Percentiles rank a stretch among this genome's conserved stretches.
These are phyloP conservation scores for pig (Sus scrofa) DNA, from an alignment of 2,113 vertebrate species.

Conservation along the genomic window DNA sequence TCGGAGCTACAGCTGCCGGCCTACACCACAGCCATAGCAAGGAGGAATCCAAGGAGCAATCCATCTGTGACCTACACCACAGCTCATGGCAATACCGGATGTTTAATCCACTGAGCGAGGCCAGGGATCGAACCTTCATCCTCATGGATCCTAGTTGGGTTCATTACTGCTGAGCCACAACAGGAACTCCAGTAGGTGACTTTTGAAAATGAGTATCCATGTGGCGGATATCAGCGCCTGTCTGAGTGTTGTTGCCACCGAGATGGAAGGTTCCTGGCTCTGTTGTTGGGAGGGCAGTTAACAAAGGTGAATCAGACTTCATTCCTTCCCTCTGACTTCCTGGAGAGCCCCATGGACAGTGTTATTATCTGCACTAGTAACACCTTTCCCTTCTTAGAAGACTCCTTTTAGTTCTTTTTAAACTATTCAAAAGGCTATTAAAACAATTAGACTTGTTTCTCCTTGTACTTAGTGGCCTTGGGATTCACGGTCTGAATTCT, in stretches of 20 bases:
- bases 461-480: background rate
- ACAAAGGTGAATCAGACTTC: background rate
- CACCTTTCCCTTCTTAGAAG: background rate
- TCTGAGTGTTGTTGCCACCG: no score
- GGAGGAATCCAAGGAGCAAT: no score
- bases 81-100: no score
- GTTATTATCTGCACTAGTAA: fast-evolving
- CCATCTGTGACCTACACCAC: no score
- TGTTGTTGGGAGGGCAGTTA: background rate
- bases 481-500: background rate
- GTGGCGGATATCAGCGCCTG: fast-evolving
- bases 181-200: background rate
- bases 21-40: no score
- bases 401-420: background rate
- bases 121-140: no score
- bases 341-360: fast-evolving
- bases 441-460: background rate
- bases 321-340: background rate
- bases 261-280: background rate
- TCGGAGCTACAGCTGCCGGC: no score
- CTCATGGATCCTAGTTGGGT: no score
- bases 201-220: background rate
- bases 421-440: background rate
- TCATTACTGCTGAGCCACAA: no score
- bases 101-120: no score